Evolutionary conservation across 35 echinoderm and acorn worm genomes (phyloP), one percentile per base, ranked within the genome.

Genomic region (Nesometra sesokonis): DNA sequence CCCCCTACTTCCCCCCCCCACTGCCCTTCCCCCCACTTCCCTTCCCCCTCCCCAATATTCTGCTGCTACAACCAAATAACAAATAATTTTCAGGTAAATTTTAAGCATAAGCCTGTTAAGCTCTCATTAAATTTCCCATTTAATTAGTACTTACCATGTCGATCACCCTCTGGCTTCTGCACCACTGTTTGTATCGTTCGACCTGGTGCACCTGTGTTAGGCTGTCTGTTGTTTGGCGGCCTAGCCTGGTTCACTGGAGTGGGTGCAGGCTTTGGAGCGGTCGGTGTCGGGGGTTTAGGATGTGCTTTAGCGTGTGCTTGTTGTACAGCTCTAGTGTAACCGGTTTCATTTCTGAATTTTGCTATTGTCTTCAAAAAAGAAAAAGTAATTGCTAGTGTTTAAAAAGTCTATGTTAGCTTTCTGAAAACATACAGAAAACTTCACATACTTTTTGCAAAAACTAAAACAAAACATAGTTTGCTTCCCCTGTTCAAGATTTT

Each of bases 321-420:
- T 27, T 67, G 52, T 13, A 67, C 37, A 38, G 35, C 81, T 39
- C 32, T 36, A 13, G 81, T 38, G 35, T 83, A 83, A 0, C 81
- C 81, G 0, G 81, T 83, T 0, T 83, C 81, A 83, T 83, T 83
- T 83, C 35, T 83, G 35, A 83, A 83, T 11, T 83, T 83, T 17
- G 36, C 37, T 38, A 83, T 38, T 37, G 81, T 38, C 81, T 83
- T 3, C 15, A 80, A 32, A 80, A 80, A 78, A 78, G 23, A 78
- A 67, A 67, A 67, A 67, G 13, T 67, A 67, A 13, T 67, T 67
- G 13, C 13, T 13, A 67, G 52, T 67, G 13, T 13, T 67, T 32
- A 30, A 5, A 78, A 32, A 78, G 4, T 78, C 5, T 78, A 32
- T 5, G 9, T 78, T 78, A 32, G 77, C 4, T 5, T 30, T 78